Conservation (phyloP, 2,888 invertebrate genomes). For the Diarsia brunnea region DNA sequence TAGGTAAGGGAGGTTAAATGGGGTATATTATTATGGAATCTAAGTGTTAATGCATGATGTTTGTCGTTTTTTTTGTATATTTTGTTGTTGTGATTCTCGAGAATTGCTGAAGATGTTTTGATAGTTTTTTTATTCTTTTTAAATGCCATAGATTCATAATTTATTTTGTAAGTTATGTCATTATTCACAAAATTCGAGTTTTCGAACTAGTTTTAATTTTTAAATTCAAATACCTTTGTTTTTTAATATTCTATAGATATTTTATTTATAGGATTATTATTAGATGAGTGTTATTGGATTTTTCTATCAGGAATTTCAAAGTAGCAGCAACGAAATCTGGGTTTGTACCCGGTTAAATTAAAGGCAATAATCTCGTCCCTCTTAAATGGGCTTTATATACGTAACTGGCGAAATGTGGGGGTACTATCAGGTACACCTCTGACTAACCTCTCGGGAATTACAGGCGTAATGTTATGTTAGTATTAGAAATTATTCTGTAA, state of each 20-base stretch:
- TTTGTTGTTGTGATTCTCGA: not conserved
- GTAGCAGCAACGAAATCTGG: no score
- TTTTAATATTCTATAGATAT: not conserved
- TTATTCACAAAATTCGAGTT: not conserved
- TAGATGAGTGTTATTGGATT: no score
- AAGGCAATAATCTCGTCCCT: no score
- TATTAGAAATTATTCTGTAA: not conserved
- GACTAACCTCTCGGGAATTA: no score
- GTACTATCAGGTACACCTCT: no score
- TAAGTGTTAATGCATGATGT: not conserved
- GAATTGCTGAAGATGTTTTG: not conserved
- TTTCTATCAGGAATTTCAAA: no score
- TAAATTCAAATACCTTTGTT: not conserved
- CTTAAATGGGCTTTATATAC: no score
- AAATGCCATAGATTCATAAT: not conserved
- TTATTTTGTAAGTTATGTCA: not conserved
- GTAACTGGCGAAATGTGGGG: no score
- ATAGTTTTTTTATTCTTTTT: not conserved
- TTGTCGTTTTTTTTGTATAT: no score
- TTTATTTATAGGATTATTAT: no score
- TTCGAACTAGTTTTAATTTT: not conserved
- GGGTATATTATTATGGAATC: not conserved
- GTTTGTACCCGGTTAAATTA: no score
- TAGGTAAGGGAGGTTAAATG: not conserved
- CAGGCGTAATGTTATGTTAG: no score